A percentile compares a stretch with the other conserved stretches of the same genome.
phyloP scores from a whole-genome alignment of 2,888 invertebrate genomes.

The Vesta saturnalis region DNA sequence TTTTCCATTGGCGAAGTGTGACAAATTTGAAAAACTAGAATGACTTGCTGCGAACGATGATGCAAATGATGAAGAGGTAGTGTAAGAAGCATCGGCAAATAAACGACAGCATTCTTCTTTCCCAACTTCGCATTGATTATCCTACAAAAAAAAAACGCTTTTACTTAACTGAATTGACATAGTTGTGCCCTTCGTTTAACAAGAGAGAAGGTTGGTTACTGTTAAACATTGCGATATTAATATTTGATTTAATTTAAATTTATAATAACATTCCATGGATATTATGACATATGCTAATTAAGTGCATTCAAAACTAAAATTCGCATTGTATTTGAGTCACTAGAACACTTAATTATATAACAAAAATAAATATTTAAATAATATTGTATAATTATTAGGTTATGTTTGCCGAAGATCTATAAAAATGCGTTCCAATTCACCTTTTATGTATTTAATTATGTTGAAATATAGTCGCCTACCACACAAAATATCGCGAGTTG shows the following conservation, averaged over 20 bases:
- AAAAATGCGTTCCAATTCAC: too few relatives aligned
- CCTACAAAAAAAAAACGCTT: constrained; percentile 54
- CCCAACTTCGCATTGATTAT: constrained; percentile 57
- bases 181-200: too few relatives aligned
- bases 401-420: too few relatives aligned
- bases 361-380: not conserved
- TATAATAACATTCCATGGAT: too few relatives aligned
- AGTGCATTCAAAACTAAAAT: not conserved
- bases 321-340: not conserved
- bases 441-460: not conserved
- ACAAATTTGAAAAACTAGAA: constrained; percentile 23
- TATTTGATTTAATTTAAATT: too few relatives aligned
- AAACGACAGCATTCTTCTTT: constrained; percentile 60
- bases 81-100: not conserved
- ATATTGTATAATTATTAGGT: not conserved
- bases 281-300: too few relatives aligned
- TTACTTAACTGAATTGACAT: too few relatives aligned
- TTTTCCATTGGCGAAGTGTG: constrained; percentile 51
- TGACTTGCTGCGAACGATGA: not conserved
- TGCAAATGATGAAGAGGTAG: not conserved
- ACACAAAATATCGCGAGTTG: not conserved
- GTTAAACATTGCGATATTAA: too few relatives aligned
- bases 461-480: not conserved
- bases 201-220: too few relatives aligned
- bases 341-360: not conserved